Evolutionary conservation across 2,113 vertebrate genomes (phyloP), one percentile per base, ranked within the genome.

Genomic region (Microcebus murinus): DNA sequence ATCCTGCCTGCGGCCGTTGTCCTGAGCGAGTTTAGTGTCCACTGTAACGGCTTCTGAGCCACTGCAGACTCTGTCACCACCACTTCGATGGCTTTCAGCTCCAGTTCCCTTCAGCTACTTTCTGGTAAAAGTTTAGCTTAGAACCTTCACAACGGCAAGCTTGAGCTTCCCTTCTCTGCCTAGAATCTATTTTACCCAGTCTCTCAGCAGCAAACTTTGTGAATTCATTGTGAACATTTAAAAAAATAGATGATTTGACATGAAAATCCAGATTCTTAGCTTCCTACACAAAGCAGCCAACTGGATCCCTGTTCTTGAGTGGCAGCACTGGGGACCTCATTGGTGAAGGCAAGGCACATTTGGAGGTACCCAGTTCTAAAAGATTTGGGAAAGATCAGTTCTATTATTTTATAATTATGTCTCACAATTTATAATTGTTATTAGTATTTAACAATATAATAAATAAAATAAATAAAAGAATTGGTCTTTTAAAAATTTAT

Each of bases 371-470:
- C 15, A 14, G 27, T 74, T 87, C 88, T 76, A 52, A 36, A 74
- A 79, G 34, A 76, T 59, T 82, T 80, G 80, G 61, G 80, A 83
- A 96, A 81, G 39, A 82, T 74, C 59, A 48, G 21, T 61, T 74
- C 74, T 89, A 7, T 70, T 34, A 34, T 90, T 91, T 94, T 79
- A 70, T 76, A 83, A 88, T 42, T 89, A 31, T 8, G 15, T 31
- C 25, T 80, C 59, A 25, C 77, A 77, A 92, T 45, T 25, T 76
- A 11, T 45, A 55, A 15, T 89, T 94, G 91, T 84, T 31, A 27
- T 39, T 86, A 67, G 39, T 71, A 52, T 59, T 91, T 91, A 91
- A 80, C 80, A 95, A 34, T 90, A 48, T 48, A 94, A 34, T 45
- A 48, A 79, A 59, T 83, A 59, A 85, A 57, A 76, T 59, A 82